phyloP scores from a whole-genome alignment of 2,888 invertebrate species.

The Leptura quadrifasciata region DNA sequence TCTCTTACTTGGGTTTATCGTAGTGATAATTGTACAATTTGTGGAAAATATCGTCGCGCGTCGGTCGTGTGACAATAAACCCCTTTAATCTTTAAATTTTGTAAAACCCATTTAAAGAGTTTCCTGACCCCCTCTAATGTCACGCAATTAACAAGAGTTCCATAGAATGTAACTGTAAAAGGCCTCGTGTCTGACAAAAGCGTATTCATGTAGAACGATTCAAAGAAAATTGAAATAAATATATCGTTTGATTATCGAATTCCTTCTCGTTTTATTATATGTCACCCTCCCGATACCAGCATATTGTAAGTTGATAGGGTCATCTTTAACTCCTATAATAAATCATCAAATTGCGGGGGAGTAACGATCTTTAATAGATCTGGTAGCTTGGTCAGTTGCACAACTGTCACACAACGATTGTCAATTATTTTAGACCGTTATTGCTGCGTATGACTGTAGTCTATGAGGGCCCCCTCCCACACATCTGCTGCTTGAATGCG shows the following conservation, averaged over 20 bases:
- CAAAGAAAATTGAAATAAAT: constrained; percentile 48
- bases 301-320: constrained; percentile 50
- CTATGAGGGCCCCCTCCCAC: constrained; percentile 44
- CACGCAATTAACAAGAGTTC: neutral
- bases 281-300: constrained; percentile 53
- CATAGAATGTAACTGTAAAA: neutral
- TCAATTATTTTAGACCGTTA: constrained; percentile 55
- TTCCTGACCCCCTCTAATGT: neutral
- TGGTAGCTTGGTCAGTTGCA: constrained; percentile 62
- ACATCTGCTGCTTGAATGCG: constrained; percentile 48
- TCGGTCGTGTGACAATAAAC: neutral
- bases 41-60: too few relatives aligned
- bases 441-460: constrained; percentile 35
- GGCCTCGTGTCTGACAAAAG: constrained; percentile 49
- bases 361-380: constrained; percentile 63
- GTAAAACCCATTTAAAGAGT: constrained; percentile 1
- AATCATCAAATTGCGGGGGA: constrained; percentile 66
- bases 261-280: constrained; percentile 49
- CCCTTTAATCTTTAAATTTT: neutral
- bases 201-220: constrained; percentile 52
- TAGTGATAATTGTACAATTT: too few relatives aligned
- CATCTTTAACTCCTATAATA: constrained; percentile 58
- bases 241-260: constrained; percentile 53
- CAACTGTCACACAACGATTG: constrained; percentile 63
- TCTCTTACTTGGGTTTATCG: too few relatives aligned